Base-by-base conservation (phyloP, 2,113 vertebrate species). In the Marcusenius ussheri region DNA sequence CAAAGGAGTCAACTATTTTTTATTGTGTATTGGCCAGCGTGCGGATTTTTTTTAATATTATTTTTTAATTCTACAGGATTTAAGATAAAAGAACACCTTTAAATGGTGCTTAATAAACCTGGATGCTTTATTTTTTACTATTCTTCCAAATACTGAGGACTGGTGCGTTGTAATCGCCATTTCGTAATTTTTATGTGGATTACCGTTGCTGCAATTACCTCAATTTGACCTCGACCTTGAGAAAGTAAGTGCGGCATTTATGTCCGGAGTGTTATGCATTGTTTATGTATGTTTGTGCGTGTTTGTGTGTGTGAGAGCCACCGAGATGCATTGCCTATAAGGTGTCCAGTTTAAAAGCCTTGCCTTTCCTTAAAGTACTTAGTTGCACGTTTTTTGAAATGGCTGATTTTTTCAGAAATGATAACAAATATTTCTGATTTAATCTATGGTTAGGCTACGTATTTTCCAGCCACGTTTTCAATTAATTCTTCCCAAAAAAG, bases 191-290 rank as follows among this genome's bases (percentile, higher is more conserved):
- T 88, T 90, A 90, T 94, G 93, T 96, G 95, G 95, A 96, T 95
- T 95, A 95, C 93, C 94, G 92, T 91, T 93, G 89, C 93, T 91
- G 93, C 93, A 91, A 91, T 94, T 95, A 93, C 94, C 95, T 96
- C 94, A 93, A 89, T 90, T 91, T 94, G 94, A 95, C 94, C 93
- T 94, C 95, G 93, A 95, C 95, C 95, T 96, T 96, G 93, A 95
- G 92, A 92, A 95, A 96, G 96, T 96, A 94, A 96, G 96, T 95
- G 91, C 80, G 77, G 53, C 45, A 46, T 39, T 70, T 88, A 87
- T 91, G 85, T 47, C 15, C 85, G 2, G 84, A 51, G 39, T 51
- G n/a, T 83, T 49, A 31, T 19, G 49, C 39, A 49, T 90, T 86
- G 53, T 39, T 21, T 66, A 21, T 47, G 21, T 87, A 11, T 77